phyloP scores from a whole-genome alignment of 2,797 vertebrate species.

The Oreortyx pictus region DNA sequence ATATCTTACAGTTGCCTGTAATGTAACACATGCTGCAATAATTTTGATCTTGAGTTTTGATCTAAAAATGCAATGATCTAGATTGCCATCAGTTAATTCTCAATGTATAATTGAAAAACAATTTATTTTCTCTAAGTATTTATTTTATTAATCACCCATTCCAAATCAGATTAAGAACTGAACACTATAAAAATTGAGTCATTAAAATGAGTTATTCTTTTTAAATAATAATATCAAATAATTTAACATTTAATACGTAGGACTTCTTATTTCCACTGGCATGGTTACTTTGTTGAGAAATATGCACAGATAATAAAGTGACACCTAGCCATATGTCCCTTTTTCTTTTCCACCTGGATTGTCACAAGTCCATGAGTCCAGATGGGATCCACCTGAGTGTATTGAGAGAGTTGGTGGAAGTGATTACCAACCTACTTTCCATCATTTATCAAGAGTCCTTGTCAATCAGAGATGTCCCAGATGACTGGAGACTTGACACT shows the following conservation, averaged over 20 bases:
- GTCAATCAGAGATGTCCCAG: no score
- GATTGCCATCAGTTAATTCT: conserved; percentile 23
- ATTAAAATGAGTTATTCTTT: conserved; percentile 26
- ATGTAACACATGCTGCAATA: background rate
- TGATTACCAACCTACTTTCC: no score
- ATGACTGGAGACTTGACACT: no score
- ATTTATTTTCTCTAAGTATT: conserved; percentile 65
- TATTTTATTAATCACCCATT: conserved; percentile 51
- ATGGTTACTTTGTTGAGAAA: background rate
- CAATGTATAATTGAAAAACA: conserved; percentile 31
- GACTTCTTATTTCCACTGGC: background rate
- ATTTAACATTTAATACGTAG: background rate
- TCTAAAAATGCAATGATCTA: conserved; percentile 1
- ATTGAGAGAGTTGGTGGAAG: no score
- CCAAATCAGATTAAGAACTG: conserved; percentile 60
- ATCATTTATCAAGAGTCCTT: no score
- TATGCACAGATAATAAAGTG: background rate
- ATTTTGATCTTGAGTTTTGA: background rate
- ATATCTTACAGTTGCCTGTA: background rate
- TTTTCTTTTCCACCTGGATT: background rate
- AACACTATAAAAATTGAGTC: conserved; percentile 32
- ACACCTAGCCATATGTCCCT: background rate
- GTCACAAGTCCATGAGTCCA: no score
- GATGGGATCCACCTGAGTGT: no score
- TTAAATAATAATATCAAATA: background rate